Conservation (phyloP, 2,888 invertebrate genomes). For the Agriopis marginaria region DNA sequence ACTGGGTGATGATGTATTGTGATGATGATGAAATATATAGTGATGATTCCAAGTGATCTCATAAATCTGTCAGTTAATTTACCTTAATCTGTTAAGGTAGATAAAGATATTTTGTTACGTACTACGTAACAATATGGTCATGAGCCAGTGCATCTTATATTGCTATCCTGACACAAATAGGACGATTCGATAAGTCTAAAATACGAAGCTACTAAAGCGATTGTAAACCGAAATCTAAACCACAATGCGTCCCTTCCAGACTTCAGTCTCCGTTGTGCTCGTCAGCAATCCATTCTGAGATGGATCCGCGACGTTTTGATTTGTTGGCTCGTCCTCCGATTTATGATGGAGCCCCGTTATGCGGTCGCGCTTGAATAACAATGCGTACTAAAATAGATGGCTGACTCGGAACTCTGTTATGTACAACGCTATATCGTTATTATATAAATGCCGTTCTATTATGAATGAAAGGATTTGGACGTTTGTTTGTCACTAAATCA, state of each 20-base stretch:
- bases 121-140: background rate
- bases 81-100: too few species aligned
- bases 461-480: background rate
- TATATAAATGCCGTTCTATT: background rate
- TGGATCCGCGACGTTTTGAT: slow-evolving; percentile 36
- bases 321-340: slow-evolving; percentile 33
- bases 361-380: slow-evolving; percentile 32
- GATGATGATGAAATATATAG: too few species aligned
- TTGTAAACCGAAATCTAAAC: background rate
- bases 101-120: too few species aligned
- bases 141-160: background rate
- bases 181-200: background rate
- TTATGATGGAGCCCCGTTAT: slow-evolving; percentile 27
- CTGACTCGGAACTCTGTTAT: background rate
- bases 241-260: background rate
- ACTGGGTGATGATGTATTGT: too few species aligned
- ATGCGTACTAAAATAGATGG: slow-evolving; percentile 26
- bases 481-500: background rate
- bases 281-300: slow-evolving; percentile 32
- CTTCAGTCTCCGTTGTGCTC: background rate
- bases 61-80: too few species aligned
- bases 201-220: background rate
- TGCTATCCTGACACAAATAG: background rate
- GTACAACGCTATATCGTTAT: background rate
- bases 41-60: too few species aligned